phyloP scores from a whole-genome alignment of 2,888 invertebrate species.

The Tethea ocularis region DNA sequence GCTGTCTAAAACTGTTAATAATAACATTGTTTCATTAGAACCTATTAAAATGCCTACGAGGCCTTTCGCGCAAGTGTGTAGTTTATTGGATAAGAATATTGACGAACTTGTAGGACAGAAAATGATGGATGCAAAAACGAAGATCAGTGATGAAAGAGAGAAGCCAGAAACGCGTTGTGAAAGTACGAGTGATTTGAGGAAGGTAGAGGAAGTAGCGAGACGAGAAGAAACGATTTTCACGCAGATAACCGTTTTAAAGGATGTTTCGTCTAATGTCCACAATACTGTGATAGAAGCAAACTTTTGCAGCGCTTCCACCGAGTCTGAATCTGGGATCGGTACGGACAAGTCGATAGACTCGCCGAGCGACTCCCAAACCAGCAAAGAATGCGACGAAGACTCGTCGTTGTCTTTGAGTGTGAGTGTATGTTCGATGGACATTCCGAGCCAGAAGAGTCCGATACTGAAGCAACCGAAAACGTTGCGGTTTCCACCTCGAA shows the following conservation, averaged over 20 bases:
- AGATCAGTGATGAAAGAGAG: constrained; percentile 28
- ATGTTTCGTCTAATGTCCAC: constrained; percentile 74
- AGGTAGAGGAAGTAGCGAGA: constrained; percentile 68
- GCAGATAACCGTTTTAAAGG: constrained; percentile 77
- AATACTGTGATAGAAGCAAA: constrained; percentile 75
- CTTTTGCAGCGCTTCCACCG: constrained; percentile 69
- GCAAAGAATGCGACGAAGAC: constrained; percentile 79
- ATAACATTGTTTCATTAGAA: constrained; percentile 71
- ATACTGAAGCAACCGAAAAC: constrained; percentile 92
- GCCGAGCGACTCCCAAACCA: constrained; percentile 74
- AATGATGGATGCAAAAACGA: constrained; percentile 27
- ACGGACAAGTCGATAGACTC: constrained; percentile 80
- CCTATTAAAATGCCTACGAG: constrained; percentile 65
- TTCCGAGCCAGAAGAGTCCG: constrained; percentile 86
- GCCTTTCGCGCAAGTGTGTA: constrained; percentile 74
- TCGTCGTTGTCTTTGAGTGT: constrained; percentile 74
- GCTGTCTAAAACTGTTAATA: constrained; percentile 78
- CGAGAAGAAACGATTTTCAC: constrained; percentile 76
- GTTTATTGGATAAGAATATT: constrained; percentile 60
- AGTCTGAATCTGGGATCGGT: constrained; percentile 77
- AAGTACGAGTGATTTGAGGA: constrained; percentile 48
- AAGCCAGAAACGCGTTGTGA: constrained; percentile 40
- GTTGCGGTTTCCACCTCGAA: constrained; percentile 89
- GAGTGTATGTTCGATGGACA: constrained; percentile 70
- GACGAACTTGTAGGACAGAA: constrained; percentile 52